These are phyloP conservation scores for Diplosoma virens DNA, from an alignment of 23 tunicate genomes.

Conservation along the genomic window DNA sequence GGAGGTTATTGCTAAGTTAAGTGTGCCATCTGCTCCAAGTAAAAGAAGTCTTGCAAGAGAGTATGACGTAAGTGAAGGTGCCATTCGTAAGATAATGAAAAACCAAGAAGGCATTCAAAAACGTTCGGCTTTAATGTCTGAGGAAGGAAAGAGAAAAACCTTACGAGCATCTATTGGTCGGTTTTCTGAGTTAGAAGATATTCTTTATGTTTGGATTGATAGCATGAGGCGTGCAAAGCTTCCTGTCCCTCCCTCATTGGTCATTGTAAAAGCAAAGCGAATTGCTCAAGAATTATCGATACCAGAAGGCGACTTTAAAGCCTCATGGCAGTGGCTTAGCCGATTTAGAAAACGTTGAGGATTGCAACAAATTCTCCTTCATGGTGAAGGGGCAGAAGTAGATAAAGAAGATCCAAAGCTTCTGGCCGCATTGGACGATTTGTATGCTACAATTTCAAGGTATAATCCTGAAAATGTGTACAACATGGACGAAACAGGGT, in stretches of 20 bases:
- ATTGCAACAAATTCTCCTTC: constrained; percentile 30
- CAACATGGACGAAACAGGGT: constrained; percentile 61
- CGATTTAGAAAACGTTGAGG: constrained; percentile 45
- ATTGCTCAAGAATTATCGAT: constrained; percentile 44
- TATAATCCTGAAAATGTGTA: constrained; percentile 62
- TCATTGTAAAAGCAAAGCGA: constrained; percentile 53
- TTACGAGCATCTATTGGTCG: constrained; percentile 33
- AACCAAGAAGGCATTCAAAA: constrained; percentile 26
- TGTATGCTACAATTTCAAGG: constrained; percentile 28
- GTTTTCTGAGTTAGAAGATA: constrained; percentile 45
- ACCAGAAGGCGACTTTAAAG: constrained; percentile 21
- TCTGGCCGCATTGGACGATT: constrained; percentile 19
- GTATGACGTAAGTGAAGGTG: constrained; percentile 37
- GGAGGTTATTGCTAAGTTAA: constrained; percentile 11
- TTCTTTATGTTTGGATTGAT: constrained; percentile 46
- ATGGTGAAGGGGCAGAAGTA: constrained; percentile 50
- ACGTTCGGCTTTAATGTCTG: too few species aligned
- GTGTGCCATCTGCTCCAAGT: constrained; percentile 43
- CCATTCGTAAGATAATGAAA: constrained; percentile 12
- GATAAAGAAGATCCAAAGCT: constrained; percentile 44
- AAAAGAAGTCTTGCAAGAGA: constrained; percentile 41
- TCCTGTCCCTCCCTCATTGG: constrained; percentile 47
- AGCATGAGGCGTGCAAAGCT: constrained; percentile 38
- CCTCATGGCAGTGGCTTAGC: constrained; percentile 44
- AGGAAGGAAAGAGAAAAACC: constrained; percentile 25